Evolutionary conservation across 2,113 vertebrate species (phyloP), one percentile per base, ranked within the genome.

Genomic region (Atherinomorus stipes): DNA sequence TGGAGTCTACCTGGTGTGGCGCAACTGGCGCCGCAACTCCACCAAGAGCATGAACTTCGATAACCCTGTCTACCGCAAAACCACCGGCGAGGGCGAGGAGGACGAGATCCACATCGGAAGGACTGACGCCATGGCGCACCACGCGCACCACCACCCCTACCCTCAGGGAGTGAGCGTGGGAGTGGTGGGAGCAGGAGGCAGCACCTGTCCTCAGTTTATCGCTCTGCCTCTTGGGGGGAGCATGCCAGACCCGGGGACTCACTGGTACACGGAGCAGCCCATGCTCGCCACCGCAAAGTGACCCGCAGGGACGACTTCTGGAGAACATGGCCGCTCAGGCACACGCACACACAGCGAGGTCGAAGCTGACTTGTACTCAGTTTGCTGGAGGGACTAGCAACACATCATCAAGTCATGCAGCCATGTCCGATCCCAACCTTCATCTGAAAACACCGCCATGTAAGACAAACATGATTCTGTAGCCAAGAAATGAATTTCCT

Each of bases 1-100:
- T 65, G 95, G 95, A 3, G 95, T 96, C 85, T 98, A 96, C 91
- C 92, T 98, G 91, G 95, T 96, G 78, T 99, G 97, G 96, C 96
- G 98, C 26, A 98, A 98, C 92, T 99, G 97, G 96, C 95, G 96
- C 77, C 91, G 93, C 91, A 96, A 98, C 93, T 98, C 97, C 70
- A 99, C 97, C 38, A 99, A 99, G 92, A 99, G 98, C 94, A 99
- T 99, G 97, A 99, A 99, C 89, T 99, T 99, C 61, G 98, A 99
- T 91, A 99, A 99, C 81, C 98, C 98, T 0, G 98, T 99, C 3
- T 99, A 99, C 56, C 96, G 98, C 76, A 99, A 99, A 90, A 99
- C 97, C 73, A 99, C 97, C 0, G 93, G 91, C 38, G 98, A 98
- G 79, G 95, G 97, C 2, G 98, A 99, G 74, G 94, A 95, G 73